These are phyloP conservation scores for Machimus atricapillus DNA, from an alignment of 2,888 invertebrate species.

Conservation along the genomic window DNA sequence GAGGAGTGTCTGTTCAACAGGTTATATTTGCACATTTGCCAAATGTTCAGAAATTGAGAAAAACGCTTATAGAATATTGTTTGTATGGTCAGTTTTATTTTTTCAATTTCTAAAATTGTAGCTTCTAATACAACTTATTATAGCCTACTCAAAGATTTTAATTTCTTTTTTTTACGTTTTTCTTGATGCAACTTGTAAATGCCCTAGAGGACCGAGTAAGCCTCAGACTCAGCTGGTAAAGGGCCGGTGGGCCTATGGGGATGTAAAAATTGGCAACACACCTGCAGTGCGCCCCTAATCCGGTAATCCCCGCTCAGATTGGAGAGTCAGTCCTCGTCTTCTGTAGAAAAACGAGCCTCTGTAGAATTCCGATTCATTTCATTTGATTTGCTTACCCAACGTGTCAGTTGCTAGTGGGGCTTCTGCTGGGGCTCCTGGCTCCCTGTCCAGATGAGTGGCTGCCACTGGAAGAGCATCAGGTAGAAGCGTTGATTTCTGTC, in stretches of 20 bases:
- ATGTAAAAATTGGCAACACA: not conserved
- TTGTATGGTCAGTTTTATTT: no score
- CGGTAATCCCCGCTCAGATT: not conserved
- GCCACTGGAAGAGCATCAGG: not conserved
- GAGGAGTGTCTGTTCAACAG: no score
- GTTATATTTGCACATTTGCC: no score
- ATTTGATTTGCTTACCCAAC: not conserved
- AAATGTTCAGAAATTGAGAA: no score
- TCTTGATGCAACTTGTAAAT: no score
- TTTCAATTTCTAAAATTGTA: no score
- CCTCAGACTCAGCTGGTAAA: not conserved
- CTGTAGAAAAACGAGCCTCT: not conserved
- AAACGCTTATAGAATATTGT: no score
- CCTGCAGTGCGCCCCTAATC: not conserved
- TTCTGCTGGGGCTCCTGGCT: not conserved
- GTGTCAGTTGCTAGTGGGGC: not conserved
- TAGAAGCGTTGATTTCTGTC: not conserved
- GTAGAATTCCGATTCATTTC: not conserved
- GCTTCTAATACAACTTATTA: no score
- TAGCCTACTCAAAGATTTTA: no score
- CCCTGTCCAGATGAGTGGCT: not conserved
- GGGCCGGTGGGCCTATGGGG: not conserved
- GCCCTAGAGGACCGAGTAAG: not conserved
- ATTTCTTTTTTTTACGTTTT: no score
- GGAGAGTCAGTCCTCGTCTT: not conserved